Evolutionary conservation across 2,888 invertebrate genomes (phyloP), one percentile per base, ranked within the genome.

Genomic region (Xestia ashworthii): DNA sequence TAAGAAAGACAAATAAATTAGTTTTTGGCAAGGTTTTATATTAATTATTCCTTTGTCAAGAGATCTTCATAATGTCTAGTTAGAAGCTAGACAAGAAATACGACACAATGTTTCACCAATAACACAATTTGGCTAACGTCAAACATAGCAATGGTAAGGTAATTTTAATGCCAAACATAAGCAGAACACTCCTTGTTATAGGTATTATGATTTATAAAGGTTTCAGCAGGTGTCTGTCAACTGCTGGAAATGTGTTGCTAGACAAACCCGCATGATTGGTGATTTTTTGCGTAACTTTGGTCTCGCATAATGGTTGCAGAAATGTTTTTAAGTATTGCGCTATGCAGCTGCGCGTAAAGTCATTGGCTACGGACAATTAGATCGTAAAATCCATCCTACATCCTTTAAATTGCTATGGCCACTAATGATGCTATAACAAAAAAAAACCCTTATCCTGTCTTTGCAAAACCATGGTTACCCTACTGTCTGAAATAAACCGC

Each of bases 401-500:
- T 48, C 48, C 48, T 48, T 48, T 8, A 53, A 22, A 53, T 53
- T 53, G 9, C 19, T 53, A 6, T 53, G 5, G 8, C 22, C 22
- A 53, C 22, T 22, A 0, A 53, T 22, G 22, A 50, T 16, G 6
- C 19, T 50, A 19, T 19, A 50, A 50, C 48, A 48, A 50, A 50
- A 50, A 50, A 50, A 19, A 5, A 8, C 6, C 32, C 12, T 14
- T 3, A 12, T 73, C 55, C 32, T 41, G 5, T 50, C 1, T 38
- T 12, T 9, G 9, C 38, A 46, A 76, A 74, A 69, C 60, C 11
- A 60, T 80, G 69, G 82, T 48, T 6, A 66, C 68, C 62, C 19
- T 12, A 0, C 5, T 58, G 58, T 62, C 74, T 65, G 55, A 82
- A 85, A 89, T 85, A 84, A 75, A 73, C 64, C 38, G 14, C 55